Conservation (phyloP, 2,888 invertebrate species). For the Mamestra brassicae region DNA sequence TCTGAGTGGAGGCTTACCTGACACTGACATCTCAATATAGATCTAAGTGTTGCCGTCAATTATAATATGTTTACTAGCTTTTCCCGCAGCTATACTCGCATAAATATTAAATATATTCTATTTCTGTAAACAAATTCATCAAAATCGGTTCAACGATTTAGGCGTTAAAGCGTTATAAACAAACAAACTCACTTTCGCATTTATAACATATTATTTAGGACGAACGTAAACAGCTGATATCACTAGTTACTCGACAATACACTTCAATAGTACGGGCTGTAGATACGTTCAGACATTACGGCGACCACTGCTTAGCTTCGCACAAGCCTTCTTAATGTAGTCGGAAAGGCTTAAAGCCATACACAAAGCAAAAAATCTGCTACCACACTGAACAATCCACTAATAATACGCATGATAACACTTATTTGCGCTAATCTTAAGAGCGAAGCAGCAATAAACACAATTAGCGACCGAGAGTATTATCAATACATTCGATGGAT, state of each 20-base stretch:
- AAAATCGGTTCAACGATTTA: no score
- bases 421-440: slow-evolving; percentile 46
- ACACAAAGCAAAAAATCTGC: not conserved
- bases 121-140: no score
- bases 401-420: slow-evolving; percentile 14
- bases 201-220: no score
- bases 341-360: not conserved
- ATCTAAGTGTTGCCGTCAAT: slow-evolving; percentile 16
- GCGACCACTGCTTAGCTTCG: no score
- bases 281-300: no score
- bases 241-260: no score
- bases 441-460: slow-evolving; percentile 48
- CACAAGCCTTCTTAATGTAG: not conserved
- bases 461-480: slow-evolving; percentile 49
- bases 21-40: slow-evolving; percentile 19
- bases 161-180: no score
- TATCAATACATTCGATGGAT: slow-evolving; percentile 53
- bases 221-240: not conserved
- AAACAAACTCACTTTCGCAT: no score
- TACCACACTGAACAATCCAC: not conserved
- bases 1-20: slow-evolving; percentile 1
- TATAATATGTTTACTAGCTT: not conserved
- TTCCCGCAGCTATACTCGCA: no score
- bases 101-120: no score
- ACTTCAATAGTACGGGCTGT: no score